A percentile compares a stretch with the other conserved stretches of the same genome.
Conservation (phyloP, 2,888 invertebrate species). For the Portevinia maculata region DNA sequence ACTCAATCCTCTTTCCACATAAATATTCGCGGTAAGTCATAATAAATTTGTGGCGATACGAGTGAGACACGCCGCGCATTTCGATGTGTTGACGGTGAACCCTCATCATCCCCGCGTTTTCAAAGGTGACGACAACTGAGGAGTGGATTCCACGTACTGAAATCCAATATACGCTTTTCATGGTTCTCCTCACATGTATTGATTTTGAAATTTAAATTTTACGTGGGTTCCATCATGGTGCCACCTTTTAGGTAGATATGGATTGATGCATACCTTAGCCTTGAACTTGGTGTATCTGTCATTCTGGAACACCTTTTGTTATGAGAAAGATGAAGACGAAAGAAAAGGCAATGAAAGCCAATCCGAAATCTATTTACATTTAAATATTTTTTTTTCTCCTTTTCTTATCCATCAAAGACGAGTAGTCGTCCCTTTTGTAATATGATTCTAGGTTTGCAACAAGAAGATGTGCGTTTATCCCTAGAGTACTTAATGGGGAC, state of each 20-base stretch:
- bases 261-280: slow-evolving; percentile 52
- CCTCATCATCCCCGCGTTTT: slow-evolving; percentile 54
- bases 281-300: slow-evolving; percentile 59
- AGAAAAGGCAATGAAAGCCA: slow-evolving; percentile 38
- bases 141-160: slow-evolving; percentile 49
- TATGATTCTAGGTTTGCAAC: slow-evolving; percentile 15
- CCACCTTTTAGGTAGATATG: slow-evolving; percentile 29
- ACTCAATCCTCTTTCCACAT: not conserved
- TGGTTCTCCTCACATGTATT: not conserved
- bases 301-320: slow-evolving; percentile 62
- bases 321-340: slow-evolving; percentile 1
- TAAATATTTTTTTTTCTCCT: not conserved
- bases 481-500: slow-evolving; percentile 31
- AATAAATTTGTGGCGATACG: slow-evolving; percentile 41
- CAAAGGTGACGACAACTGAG: slow-evolving; percentile 47
- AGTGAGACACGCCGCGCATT: slow-evolving; percentile 46
- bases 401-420: slow-evolving; percentile 14
- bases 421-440: slow-evolving; percentile 27
- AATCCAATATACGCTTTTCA: slow-evolving; percentile 56
- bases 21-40: slow-evolving; percentile 48
- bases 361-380: slow-evolving; percentile 51
- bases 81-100: slow-evolving; percentile 14
- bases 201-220: slow-evolving; percentile 18
- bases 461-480: slow-evolving; percentile 17
- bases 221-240: slow-evolving; percentile 15